Percentiles rank a stretch among this genome's conserved stretches.
Evolutionary conservation across 2,797 vertebrate species (phyloP).

Genomic region (Pseudochirops cupreus): DNA sequence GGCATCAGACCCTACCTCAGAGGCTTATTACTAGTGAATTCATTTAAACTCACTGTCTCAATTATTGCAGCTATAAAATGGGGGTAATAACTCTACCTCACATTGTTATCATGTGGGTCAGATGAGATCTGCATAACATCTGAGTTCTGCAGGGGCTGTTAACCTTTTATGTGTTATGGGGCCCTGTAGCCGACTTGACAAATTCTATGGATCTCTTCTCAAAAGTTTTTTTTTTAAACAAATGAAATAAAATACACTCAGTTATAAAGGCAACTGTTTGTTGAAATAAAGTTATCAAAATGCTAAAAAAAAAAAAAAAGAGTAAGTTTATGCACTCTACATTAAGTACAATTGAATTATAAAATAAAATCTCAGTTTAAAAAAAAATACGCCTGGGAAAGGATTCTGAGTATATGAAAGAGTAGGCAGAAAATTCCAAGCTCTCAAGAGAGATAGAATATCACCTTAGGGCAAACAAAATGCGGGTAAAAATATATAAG

Average conservation of each 20-base stretch:
- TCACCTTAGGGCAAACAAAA: too few relatives aligned
- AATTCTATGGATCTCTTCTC: not conserved
- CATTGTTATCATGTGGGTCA: not conserved
- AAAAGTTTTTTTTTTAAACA: not conserved
- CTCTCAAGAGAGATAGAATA: too few relatives aligned
- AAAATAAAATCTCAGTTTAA: not conserved
- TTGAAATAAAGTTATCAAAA: not conserved
- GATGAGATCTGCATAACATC: not conserved
- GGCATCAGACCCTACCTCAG: not conserved
- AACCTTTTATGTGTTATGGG: not conserved
- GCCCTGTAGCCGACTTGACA: not conserved
- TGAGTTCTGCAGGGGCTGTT: not conserved
- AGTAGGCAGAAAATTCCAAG: too few relatives aligned
- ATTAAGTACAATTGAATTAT: not conserved
- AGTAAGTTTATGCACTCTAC: not conserved
- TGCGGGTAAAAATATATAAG: too few relatives aligned
- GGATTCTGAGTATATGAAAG: too few relatives aligned
- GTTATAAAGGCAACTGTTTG: not conserved
- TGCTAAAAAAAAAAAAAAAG: not conserved
- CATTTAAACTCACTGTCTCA: not conserved
- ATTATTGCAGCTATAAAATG: not conserved
- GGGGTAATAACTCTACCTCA: not conserved
- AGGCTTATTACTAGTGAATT: not conserved
- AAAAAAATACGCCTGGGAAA: too few relatives aligned
- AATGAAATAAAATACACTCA: not conserved